Percentiles rank a stretch among this genome's conserved stretches.
These are phyloP conservation scores for Punctoribates punctum DNA, from an alignment of 2,888 invertebrate species.

Conservation along the genomic window DNA sequence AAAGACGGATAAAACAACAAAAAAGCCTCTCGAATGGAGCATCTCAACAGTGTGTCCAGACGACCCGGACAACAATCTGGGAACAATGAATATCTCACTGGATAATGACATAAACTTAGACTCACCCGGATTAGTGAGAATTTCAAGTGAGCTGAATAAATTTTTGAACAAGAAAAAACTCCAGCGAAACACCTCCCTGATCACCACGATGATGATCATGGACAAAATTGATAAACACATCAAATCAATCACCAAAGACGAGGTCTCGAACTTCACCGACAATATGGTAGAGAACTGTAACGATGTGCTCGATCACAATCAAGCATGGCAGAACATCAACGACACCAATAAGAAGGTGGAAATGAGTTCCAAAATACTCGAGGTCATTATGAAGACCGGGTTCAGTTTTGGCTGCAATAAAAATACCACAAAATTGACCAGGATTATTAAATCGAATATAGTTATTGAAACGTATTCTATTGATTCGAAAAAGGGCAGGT, in stretches of 20 bases:
- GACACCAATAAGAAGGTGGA: background rate
- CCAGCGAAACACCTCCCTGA: too few relatives aligned
- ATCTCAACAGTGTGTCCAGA: too few relatives aligned
- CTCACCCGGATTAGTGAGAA: too few relatives aligned
- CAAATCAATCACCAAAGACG: background rate
- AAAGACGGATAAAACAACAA: too few relatives aligned
- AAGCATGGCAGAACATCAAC: background rate
- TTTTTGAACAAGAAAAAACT: too few relatives aligned
- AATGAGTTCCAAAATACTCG: background rate
- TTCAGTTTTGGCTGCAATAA: slow-evolving; percentile 29
- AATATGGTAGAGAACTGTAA: slow-evolving; percentile 28
- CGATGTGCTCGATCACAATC: background rate
- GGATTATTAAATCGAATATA: slow-evolving; percentile 15
- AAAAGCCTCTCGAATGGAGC: too few relatives aligned
- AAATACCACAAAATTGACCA: background rate
- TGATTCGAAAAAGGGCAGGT: slow-evolving; percentile 10
- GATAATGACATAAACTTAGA: too few relatives aligned
- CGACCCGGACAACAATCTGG: too few relatives aligned
- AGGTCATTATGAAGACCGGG: background rate
- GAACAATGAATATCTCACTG: too few relatives aligned
- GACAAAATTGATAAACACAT: background rate
- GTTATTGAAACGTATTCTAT: slow-evolving; percentile 26
- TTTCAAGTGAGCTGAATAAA: too few relatives aligned
- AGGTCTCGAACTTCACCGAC: background rate
- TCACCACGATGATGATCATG: background rate